phyloP scores from a whole-genome alignment of 2,797 vertebrate species.

The Siniperca undulata region DNA sequence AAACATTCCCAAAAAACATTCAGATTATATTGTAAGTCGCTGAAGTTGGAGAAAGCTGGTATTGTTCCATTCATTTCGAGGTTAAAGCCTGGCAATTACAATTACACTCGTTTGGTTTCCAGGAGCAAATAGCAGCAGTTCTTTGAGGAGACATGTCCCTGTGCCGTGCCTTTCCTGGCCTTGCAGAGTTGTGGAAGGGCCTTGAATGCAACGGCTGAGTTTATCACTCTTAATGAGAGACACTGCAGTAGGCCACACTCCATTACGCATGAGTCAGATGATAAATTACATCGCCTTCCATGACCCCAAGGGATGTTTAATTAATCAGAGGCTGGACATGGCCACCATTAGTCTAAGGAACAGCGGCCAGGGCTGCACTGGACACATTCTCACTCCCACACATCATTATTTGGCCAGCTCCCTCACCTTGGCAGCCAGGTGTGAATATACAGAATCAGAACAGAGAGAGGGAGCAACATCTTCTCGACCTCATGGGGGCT shows the following conservation, averaged over 20 bases:
- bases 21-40: neutral
- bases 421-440: constrained; percentile 69
- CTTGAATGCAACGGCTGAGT: constrained; percentile 68
- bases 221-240: constrained; percentile 85
- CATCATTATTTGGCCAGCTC: constrained; percentile 65
- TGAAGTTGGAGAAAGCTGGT: constrained; percentile 12
- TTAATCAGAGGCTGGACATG: constrained; percentile 80
- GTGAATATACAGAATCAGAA: constrained; percentile 53
- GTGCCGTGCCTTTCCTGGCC: constrained; percentile 33
- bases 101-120: constrained; percentile 9
- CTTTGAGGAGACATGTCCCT: constrained; percentile 33
- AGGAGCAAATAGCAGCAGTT: constrained; percentile 30
- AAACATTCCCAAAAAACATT: constrained; percentile 5
- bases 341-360: constrained; percentile 68
- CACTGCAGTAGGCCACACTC: constrained; percentile 76
- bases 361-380: constrained; percentile 58
- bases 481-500: constrained; percentile 47
- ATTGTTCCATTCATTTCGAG: constrained; percentile 32
- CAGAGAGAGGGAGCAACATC: neutral
- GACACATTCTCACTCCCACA: constrained; percentile 67
- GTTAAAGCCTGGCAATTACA: constrained; percentile 35
- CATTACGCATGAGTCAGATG: constrained; percentile 79
- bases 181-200: constrained; percentile 53
- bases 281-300: constrained; percentile 74
- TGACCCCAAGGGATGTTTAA: constrained; percentile 79